Evolutionary conservation across 2,888 invertebrate genomes (phyloP).

Genomic region (Nomada ferruginata): DNA sequence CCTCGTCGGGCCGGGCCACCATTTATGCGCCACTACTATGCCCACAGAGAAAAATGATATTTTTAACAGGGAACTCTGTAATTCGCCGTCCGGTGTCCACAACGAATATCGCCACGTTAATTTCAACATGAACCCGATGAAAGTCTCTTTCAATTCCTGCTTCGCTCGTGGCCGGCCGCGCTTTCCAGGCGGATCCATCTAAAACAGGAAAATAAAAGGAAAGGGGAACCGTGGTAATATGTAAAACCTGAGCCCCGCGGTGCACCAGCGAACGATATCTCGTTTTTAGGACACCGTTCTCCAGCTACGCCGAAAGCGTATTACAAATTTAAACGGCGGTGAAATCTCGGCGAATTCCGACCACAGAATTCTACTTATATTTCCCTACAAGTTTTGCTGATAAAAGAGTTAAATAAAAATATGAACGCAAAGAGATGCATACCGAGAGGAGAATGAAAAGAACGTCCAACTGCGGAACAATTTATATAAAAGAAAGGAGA

Average conservation of each 20-base stretch:
- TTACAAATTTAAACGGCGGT: background rate
- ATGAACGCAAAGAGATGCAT: too few species aligned
- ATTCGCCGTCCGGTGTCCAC: background rate
- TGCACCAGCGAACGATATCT: constrained; percentile 10
- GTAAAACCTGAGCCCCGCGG: constrained; percentile 6
- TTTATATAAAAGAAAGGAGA: background rate
- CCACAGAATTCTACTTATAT: too few species aligned
- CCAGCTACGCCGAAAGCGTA: background rate
- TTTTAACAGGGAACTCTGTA: constrained; percentile 6
- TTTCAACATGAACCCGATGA: background rate
- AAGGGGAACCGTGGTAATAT: constrained; percentile 22
- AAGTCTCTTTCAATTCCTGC: constrained; percentile 8
- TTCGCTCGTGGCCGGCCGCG: background rate
- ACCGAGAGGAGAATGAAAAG: too few species aligned
- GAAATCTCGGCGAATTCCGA: background rate
- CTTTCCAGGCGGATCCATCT: background rate
- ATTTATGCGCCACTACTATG: background rate
- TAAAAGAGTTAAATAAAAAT: too few species aligned
- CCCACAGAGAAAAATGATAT: constrained; percentile 2
- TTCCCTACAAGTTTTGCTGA: too few species aligned
- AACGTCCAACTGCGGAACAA: too few species aligned
- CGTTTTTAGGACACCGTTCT: constrained; percentile 12
- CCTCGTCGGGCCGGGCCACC: background rate
- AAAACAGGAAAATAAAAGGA: background rate
- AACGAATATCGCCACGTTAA: background rate